Evolutionary conservation across 92 coral and sea anemone species (phyloP), one percentile per base, ranked within the genome.

Genomic region (Paramuricea clavata): DNA sequence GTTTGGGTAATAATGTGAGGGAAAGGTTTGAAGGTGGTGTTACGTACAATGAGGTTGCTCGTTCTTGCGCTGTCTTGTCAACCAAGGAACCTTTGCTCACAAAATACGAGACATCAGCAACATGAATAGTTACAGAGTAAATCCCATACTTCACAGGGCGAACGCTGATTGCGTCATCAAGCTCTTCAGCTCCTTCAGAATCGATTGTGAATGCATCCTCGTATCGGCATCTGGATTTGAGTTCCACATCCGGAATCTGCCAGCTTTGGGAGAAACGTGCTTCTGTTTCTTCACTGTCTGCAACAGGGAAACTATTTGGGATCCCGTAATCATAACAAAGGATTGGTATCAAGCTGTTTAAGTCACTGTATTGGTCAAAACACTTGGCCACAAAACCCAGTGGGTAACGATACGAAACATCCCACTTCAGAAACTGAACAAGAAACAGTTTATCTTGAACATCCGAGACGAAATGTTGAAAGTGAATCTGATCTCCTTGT

Each of bases 391-490:
- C 98, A 49, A 95, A 91, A 57, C 98, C 98, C 5, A 95, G 90
- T 34, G 98, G 98, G 54, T 76, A 83, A 50, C 97, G 95, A 74
- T 94, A 95, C 62, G 87, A 92, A 32, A 93, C 95, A 43, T 97
- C 98, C 98, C 98, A 95, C 81, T 95, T 92, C 86, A 94, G 85
- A 50, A 94, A 86, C 83, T 87, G 93, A 80, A 95, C 95, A n/a
- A 95, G 92, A 49, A 95, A 95, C 69, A 95, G 94, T 76, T 94
- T 92, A n/a, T 95, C 98, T 64, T 61, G 77, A 0, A 95, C 89
- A 22, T 94, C 93, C 11, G 95, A 85, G 5, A 92, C 94, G 49
- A 94, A 92, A 34, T 87, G 86, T 19, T 81, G 86, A 64, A 89
- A 93, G 16, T 74, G 74, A 47, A 89, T 90, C 23, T 75, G 85